Base-by-base conservation (phyloP, 2,113 vertebrate species). In the Ellobius talpinus region DNA sequence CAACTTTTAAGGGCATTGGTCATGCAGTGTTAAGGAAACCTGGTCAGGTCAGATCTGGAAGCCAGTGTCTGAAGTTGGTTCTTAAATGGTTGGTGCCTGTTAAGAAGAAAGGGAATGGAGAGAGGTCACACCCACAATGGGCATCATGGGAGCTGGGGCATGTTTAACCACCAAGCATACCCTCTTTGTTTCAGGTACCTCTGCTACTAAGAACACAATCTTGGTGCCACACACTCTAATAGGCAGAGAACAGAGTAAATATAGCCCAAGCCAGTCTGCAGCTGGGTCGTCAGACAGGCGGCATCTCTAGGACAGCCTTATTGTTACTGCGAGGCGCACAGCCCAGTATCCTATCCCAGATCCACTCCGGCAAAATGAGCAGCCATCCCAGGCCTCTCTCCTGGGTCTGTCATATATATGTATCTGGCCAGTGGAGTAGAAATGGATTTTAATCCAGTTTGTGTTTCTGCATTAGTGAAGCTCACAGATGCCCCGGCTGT, bases 371-470 rank as follows among this genome's bases (percentile, higher is more conserved):
- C 5, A 68, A 52, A 92, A 79, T 26, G 45, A 55, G 63, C 17
- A 10, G 39, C 52, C 19, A 10, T 8, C 5, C 12, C 90, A 79
- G 70, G 4, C 73, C 42, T 93, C 66, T 45, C 66, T 45, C 89
- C 72, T 14, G 55, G 31, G 0, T 63, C 29, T 84, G 3, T 52
- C 4, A 11, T 42, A 85, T 55, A 87, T 74, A 45, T 61, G 65
- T 87, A 95, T 82, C 91, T 90, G 95, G 94, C 42, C 78, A 84
- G 87, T 1, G 33, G 4, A 98, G 65, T 45, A 66, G 12, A 97
- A 97, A 96, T 58, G 29, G 45, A 87, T 92, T 90, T 52, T 74
- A 96, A 95, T 97, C 73, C 89, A 52, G 89, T 87, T 97, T 97
- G 87, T 58, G 96, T 89, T 23, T 85, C 66, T 8, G 85, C 52